Conservation (phyloP, 2,888 invertebrate species). For the Macrophya annulata region DNA sequence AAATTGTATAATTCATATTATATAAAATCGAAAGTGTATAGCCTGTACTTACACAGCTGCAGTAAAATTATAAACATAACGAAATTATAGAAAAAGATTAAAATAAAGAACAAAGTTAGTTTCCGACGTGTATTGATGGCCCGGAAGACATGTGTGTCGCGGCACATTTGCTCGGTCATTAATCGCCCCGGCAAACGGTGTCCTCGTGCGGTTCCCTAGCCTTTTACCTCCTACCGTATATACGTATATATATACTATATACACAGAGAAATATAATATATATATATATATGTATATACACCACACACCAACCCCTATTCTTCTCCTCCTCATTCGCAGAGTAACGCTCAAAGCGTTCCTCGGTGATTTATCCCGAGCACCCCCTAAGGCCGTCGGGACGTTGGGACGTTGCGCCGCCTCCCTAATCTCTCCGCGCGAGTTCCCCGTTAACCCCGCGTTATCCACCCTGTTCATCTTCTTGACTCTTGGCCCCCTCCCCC, state of each 20-base stretch:
- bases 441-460: conserved; percentile 68
- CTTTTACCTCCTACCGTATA: conserved; percentile 33
- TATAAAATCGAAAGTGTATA: too few species aligned
- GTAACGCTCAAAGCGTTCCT: conserved; percentile 60
- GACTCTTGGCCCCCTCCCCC: conserved; percentile 61
- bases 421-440: conserved; percentile 69
- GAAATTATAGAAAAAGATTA: conserved; percentile 18
- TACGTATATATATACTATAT: conserved; percentile 32
- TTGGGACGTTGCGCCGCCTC: conserved; percentile 62
- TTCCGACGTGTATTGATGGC: conserved; percentile 65
- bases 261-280: conserved; percentile 11
- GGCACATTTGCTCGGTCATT: conserved; percentile 67
- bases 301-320: neutral
- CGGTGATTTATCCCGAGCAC: conserved; percentile 69
- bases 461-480: conserved; percentile 69
- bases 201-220: conserved; percentile 54
- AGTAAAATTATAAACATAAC: neutral
- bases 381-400: conserved; percentile 62
- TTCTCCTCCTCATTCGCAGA: conserved; percentile 49
- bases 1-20: too few species aligned
- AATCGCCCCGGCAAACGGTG: conserved; percentile 60
- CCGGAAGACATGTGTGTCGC: conserved; percentile 66
- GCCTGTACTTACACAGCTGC: too few species aligned
- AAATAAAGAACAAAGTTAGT: conserved; percentile 50
- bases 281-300: neutral